Evolutionary conservation across 2,797 vertebrate species (phyloP).

Genomic region (Natrix natrix): DNA sequence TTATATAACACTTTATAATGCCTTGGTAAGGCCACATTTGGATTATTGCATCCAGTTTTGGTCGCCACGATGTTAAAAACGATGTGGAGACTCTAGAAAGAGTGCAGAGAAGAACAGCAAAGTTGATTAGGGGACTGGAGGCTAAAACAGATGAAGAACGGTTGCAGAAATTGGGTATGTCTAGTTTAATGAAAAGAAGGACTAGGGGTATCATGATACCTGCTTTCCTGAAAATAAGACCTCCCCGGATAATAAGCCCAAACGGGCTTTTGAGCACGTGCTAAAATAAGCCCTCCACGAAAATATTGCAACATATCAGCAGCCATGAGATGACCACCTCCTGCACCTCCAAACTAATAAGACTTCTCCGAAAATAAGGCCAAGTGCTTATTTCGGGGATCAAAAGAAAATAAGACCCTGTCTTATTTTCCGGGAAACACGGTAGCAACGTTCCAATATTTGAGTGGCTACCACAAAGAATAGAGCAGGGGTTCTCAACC

Average conservation of each 20-base stretch:
- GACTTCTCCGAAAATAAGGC: no score
- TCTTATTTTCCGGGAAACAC: no score
- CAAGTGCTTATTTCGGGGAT: no score
- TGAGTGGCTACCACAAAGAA: not conserved
- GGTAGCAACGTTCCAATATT: not conserved
- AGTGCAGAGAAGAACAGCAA: not conserved
- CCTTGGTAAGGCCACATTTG: not conserved
- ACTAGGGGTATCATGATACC: not conserved
- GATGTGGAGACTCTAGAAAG: not conserved
- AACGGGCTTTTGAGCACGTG: no score
- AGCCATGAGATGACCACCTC: no score
- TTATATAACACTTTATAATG: not conserved
- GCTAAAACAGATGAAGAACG: not conserved
- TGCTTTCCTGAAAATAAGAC: no score
- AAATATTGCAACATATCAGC: no score
- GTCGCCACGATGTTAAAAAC: not conserved
- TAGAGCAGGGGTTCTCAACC: not conserved
- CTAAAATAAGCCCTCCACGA: no score
- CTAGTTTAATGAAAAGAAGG: not conserved
- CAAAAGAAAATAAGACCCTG: no score
- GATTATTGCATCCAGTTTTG: not conserved
- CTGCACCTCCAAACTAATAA: no score
- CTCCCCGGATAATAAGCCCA: no score
- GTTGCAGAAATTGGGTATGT: not conserved
- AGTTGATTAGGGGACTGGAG: not conserved